These are phyloP conservation scores for Trichonephila clavata DNA, from an alignment of 1,140 invertebrate species.

Conservation along the genomic window DNA sequence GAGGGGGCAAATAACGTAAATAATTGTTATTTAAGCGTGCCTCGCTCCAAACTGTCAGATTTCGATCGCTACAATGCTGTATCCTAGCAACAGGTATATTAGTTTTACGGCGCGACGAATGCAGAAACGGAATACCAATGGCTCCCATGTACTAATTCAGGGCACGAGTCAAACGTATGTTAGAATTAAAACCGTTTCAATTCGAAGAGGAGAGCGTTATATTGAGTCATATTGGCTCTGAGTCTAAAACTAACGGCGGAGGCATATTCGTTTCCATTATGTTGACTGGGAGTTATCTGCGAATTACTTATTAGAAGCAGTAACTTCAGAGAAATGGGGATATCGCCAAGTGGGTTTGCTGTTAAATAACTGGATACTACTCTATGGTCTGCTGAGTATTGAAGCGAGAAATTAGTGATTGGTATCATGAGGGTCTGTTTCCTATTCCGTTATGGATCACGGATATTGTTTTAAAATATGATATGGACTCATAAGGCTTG, in stretches of 20 bases:
- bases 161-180: conserved; percentile 4
- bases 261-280: conserved; percentile 45
- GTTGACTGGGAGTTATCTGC: conserved; percentile 40
- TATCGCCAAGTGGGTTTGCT: not conserved
- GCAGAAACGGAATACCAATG: conserved; percentile 31
- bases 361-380: conserved; percentile 19
- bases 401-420: conserved; percentile 16
- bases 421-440: not conserved
- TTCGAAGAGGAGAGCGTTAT: not conserved
- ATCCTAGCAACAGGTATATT: conserved; percentile 74
- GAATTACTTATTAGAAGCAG: conserved; percentile 40
- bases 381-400: not conserved
- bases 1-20: conserved; percentile 63
- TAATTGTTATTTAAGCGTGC: conserved; percentile 73
- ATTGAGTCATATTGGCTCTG: conserved; percentile 24
- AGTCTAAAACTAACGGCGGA: conserved; percentile 16
- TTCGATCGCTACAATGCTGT: conserved; percentile 46
- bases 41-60: conserved; percentile 44
- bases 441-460: not conserved
- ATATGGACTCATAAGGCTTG: not conserved
- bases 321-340: conserved; percentile 35
- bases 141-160: conserved; percentile 23
- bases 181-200: conserved; percentile 49
- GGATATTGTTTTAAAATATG: conserved; percentile 16
- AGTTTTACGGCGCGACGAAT: conserved; percentile 45